Conservation (phyloP, 2,888 invertebrate genomes). For the Nebria salina region DNA sequence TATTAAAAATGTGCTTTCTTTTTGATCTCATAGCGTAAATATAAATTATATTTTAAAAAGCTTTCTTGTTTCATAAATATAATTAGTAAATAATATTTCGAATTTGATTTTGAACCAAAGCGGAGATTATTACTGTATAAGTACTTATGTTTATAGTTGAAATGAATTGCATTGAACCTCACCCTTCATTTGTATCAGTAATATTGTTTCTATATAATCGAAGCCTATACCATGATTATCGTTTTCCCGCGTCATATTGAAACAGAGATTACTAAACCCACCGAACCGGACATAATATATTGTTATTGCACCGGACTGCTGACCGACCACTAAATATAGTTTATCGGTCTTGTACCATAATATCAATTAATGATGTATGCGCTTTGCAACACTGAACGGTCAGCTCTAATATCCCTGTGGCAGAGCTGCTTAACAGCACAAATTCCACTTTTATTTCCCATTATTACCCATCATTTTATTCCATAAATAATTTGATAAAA, state of each 20-base stretch:
- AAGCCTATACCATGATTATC: conserved; percentile 1
- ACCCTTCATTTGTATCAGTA: not conserved
- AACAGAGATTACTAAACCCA: conserved; percentile 41
- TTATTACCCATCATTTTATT: conserved; percentile 1
- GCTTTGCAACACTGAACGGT: not conserved
- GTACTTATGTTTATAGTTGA: not conserved
- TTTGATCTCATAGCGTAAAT: too few relatives aligned
- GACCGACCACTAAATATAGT: conserved; percentile 41
- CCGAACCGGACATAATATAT: conserved; percentile 41
- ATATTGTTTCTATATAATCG: not conserved
- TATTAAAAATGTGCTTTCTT: too few relatives aligned
- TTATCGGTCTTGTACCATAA: conserved; percentile 40
- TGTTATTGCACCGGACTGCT: conserved; percentile 43
- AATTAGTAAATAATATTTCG: too few relatives aligned
- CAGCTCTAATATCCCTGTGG: not conserved
- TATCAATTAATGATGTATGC: conserved; percentile 47
- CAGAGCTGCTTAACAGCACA: not conserved
- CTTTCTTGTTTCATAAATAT: too few relatives aligned
- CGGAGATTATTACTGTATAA: not conserved
- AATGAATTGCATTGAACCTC: not conserved
- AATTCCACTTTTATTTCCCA: not conserved
- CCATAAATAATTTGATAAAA: too few relatives aligned
- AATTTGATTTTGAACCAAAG: not conserved
- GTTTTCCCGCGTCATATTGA: conserved; percentile 38
- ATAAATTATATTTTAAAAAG: too few relatives aligned